These are phyloP conservation scores for Morpho achilles DNA, from an alignment of 2,888 invertebrate species.

Conservation along the genomic window DNA sequence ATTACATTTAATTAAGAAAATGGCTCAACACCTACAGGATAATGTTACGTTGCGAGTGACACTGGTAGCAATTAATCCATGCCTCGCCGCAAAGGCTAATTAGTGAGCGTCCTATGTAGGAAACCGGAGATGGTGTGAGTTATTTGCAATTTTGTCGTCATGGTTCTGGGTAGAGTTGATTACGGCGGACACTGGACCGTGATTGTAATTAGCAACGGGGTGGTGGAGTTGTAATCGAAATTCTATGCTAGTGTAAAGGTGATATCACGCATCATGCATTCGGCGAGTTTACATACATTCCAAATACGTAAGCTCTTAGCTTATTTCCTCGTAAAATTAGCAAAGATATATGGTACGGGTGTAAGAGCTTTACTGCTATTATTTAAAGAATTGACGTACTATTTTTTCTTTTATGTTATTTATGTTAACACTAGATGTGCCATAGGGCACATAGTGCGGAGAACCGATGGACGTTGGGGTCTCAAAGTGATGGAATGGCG, in stretches of 20 bases:
- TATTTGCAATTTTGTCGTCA: slow-evolving; percentile 55
- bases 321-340: too few relatives aligned
- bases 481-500: too few relatives aligned
- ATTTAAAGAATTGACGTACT: too few relatives aligned
- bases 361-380: too few relatives aligned
- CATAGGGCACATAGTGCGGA: too few relatives aligned
- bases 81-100: slow-evolving; percentile 67
- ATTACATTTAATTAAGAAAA: slow-evolving; percentile 61
- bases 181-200: slow-evolving; percentile 27
- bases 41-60: slow-evolving; percentile 54
- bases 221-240: slow-evolving; percentile 10
- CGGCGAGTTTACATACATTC: too few relatives aligned
- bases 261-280: too few relatives aligned
- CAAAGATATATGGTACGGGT: too few relatives aligned
- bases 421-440: too few relatives aligned
- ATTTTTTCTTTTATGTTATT: too few relatives aligned
- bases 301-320: too few relatives aligned
- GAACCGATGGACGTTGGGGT: too few relatives aligned
- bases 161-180: slow-evolving; percentile 31
- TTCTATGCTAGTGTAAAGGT: not conserved
- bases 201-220: slow-evolving; percentile 27
- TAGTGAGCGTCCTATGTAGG: slow-evolving; percentile 59
- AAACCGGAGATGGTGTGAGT: slow-evolving; percentile 66
- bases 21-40: slow-evolving; percentile 57
- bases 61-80: slow-evolving; percentile 68